Evolutionary conservation across 2,888 invertebrate genomes (phyloP), one percentile per base, ranked within the genome.

Genomic region (Drosophila maculinotata): DNA sequence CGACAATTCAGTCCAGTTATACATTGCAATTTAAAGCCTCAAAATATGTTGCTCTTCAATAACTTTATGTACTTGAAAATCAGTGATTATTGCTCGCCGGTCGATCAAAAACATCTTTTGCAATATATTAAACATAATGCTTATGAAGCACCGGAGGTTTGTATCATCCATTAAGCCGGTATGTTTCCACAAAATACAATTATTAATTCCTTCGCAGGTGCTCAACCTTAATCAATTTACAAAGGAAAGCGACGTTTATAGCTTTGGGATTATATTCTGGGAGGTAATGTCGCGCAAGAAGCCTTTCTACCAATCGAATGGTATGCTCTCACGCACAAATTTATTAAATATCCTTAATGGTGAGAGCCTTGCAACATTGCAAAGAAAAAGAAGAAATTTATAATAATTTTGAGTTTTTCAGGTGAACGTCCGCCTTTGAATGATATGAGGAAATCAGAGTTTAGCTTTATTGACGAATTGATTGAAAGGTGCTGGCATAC

Each of bases 111-210:
- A 10, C 0, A 0, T 7, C 25, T 9, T 1, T 5, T 14, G n/a
- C n/a, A 25, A 10, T 0, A 5, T 0, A 25, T 47, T 23, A 23
- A 35, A 23, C n/a, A 47, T n/a, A 33, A 10, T 7, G 33, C 33
- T 2, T 52, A 52, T 41, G 28, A 20, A 9, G 23, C 52, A 23
- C 52, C 52, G 17, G 52, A 52, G 52, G 41, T 52, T 14, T 14
- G 47, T 25, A 14, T 1, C 2, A 9, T 31, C 0, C 31, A 5
- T 3, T 3, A n/a, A 17, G n/a, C 26, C 2, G 8, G n/a, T n/a
- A 4, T 3, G 0, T 17, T 30, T 1, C 20, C 20, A 20, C 20
- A 4, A 9, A 12, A 8, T n/a, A 17, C 17, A 1, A 1, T n/a
- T 4, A 2, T 12, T 6, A 31, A 9, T 9, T n/a, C 9, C 5